phyloP scores from a whole-genome alignment of 2,888 invertebrate species.

The Drosophila anomalata region DNA sequence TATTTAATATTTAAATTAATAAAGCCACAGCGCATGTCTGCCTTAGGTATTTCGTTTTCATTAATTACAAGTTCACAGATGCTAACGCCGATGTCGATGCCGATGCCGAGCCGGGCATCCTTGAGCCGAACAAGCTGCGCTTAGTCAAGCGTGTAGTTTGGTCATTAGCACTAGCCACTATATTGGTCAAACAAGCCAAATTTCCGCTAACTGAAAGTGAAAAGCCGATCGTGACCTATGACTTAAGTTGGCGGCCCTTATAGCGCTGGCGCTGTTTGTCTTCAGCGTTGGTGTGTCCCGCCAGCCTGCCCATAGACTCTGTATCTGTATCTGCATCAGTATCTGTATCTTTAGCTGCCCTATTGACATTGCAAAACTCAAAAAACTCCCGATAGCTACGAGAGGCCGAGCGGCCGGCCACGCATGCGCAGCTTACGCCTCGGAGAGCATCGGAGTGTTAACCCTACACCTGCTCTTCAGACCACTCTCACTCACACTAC shows the following conservation, averaged over 20 bases:
- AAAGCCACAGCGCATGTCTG: conserved; percentile 28
- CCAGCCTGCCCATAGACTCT: conserved; percentile 7
- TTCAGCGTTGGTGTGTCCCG: conserved; percentile 62
- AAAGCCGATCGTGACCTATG: conserved; percentile 35
- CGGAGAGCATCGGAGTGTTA: conserved; percentile 14
- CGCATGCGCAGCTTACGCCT: conserved; percentile 26
- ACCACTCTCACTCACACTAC: background rate
- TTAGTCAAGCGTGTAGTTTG: conserved; percentile 50
- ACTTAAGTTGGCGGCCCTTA: conserved; percentile 37
- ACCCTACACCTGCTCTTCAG: conserved; percentile 12
- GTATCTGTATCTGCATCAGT: background rate
- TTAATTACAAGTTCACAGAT: conserved; percentile 42
- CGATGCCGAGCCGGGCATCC: conserved; percentile 47
- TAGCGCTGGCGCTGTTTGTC: conserved; percentile 5
- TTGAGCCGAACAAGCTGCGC: conserved; percentile 52
- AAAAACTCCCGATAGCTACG: conserved; percentile 32
- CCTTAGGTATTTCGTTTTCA: conserved; percentile 28
- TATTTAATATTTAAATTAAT: conserved; percentile 41
- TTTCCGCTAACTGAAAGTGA: conserved; percentile 34
- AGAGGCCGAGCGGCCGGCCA: conserved; percentile 23
- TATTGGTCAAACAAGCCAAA: conserved; percentile 38
- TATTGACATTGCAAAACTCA: conserved; percentile 73
- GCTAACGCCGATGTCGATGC: conserved; percentile 19
- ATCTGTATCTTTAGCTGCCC: conserved; percentile 44
- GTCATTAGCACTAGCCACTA: conserved; percentile 63